Conservation (phyloP, 2,797 vertebrate species). For the Chaetodon trifasciatus region DNA sequence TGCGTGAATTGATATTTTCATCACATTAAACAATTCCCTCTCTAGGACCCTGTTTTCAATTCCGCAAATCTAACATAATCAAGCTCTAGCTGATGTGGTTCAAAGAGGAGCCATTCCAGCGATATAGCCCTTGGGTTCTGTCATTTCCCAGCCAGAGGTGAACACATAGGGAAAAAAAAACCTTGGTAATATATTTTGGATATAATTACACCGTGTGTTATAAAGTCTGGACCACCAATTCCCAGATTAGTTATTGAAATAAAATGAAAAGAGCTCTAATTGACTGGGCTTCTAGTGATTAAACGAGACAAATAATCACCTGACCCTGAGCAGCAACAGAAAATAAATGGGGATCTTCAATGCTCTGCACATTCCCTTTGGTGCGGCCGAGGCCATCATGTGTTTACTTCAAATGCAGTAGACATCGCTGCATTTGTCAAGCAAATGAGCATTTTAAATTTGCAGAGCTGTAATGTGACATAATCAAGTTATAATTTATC, state of each 20-base stretch:
- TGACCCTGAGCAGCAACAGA: slow-evolving; percentile 79
- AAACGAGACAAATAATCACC: slow-evolving; percentile 89
- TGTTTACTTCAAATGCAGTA: slow-evolving; percentile 66
- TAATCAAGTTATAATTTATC: slow-evolving; percentile 88
- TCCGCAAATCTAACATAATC: slow-evolving; percentile 42
- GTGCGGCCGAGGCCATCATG: slow-evolving; percentile 56
- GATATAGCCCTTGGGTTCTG: slow-evolving; percentile 37
- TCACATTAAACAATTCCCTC: slow-evolving; percentile 40
- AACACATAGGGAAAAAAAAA: slow-evolving; percentile 48
- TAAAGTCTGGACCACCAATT: slow-evolving; percentile 84
- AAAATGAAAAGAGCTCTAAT: slow-evolving; percentile 92
- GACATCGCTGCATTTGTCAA: slow-evolving; percentile 73
- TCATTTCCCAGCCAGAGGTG: slow-evolving; percentile 49
- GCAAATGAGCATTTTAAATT: slow-evolving; percentile 81
- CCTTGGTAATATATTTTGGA: slow-evolving; percentile 63
- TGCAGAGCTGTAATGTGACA: slow-evolving; percentile 83
- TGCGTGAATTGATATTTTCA: slow-evolving; percentile 40
- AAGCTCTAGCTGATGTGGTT: slow-evolving; percentile 36
- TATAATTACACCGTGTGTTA: slow-evolving; percentile 78
- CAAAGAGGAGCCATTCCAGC: slow-evolving; percentile 33
- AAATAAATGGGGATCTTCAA: slow-evolving; percentile 66
- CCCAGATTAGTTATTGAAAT: slow-evolving; percentile 88
- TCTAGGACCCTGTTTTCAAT: slow-evolving; percentile 37
- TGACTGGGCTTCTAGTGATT: slow-evolving; percentile 91
- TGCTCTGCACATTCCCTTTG: slow-evolving; percentile 60